phyloP scores from a whole-genome alignment of 2,113 vertebrate genomes.

The Callipepla californica region DNA sequence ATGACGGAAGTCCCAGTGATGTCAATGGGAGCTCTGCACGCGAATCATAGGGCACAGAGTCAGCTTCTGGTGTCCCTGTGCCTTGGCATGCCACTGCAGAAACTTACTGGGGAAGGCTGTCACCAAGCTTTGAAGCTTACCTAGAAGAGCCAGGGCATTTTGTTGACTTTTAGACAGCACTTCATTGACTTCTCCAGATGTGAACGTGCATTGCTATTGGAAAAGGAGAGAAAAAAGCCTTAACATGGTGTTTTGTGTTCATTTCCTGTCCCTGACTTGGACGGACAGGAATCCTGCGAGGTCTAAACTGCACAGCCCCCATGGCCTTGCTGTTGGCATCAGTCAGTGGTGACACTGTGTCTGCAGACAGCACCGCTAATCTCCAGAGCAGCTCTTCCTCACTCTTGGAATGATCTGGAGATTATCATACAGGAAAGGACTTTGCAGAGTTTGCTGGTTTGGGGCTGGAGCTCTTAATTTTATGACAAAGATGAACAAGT shows the following conservation, averaged over 20 bases:
- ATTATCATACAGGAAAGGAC: slow-evolving; percentile 79
- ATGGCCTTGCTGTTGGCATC: slow-evolving; percentile 36
- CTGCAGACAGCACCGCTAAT: slow-evolving; percentile 48
- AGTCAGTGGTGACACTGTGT: slow-evolving; percentile 74
- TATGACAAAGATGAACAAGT: slow-evolving; percentile 77
- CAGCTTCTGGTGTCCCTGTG: background rate
- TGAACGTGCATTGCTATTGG: background rate
- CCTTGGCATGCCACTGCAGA: background rate
- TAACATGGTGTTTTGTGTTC: background rate
- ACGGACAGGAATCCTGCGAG: background rate
- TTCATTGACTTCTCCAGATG: background rate
- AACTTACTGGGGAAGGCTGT: background rate
- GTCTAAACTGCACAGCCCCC: slow-evolving; percentile 32
- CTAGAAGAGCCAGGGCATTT: background rate
- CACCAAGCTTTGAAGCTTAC: background rate
- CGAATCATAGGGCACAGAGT: background rate
- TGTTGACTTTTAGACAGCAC: background rate
- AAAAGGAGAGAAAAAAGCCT: background rate
- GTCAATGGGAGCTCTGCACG: slow-evolving; percentile 39
- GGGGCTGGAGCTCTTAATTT: slow-evolving; percentile 78
- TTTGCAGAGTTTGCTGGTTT: slow-evolving; percentile 80
- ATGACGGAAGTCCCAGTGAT: slow-evolving; percentile 26
- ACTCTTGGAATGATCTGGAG: slow-evolving; percentile 74
- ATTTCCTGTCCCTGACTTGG: slow-evolving; percentile 59
- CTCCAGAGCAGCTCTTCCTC: slow-evolving; percentile 73